Evolutionary conservation across 2,797 vertebrate genomes (phyloP).

Genomic region (Sarcoramphus papa): DNA sequence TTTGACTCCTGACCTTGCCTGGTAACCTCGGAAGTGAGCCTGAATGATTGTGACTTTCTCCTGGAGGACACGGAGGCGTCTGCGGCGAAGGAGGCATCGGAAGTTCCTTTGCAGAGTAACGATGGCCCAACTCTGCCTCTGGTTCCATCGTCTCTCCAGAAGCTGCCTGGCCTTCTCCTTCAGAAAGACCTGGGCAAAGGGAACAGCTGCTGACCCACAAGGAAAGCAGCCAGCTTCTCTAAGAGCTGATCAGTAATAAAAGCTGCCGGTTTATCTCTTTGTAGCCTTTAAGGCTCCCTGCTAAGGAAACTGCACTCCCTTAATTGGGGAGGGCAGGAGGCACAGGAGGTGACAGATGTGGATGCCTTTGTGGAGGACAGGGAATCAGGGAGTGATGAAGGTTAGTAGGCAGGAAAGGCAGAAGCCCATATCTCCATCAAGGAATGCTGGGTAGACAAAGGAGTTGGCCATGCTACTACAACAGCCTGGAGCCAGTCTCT

Average conservation of each 20-base stretch:
- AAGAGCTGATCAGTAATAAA: background rate
- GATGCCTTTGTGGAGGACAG: background rate
- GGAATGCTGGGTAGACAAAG: background rate
- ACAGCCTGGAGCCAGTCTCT: background rate
- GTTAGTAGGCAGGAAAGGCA: background rate
- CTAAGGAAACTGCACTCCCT: background rate
- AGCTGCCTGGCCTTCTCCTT: conserved; percentile 81
- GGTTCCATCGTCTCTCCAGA: conserved; percentile 79
- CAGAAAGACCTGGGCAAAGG: conserved; percentile 82
- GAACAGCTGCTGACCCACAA: background rate
- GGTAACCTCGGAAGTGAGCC: conserved; percentile 87
- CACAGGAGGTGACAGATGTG: background rate
- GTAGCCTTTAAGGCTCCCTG: background rate
- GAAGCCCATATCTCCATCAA: background rate
- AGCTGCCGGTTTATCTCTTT: background rate
- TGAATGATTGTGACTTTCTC: conserved; percentile 86
- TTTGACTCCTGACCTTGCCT: conserved; percentile 81
- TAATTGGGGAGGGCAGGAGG: background rate
- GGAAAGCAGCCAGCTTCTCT: background rate
- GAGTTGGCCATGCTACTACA: background rate
- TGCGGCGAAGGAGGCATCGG: conserved; percentile 76
- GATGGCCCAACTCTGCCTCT: conserved; percentile 83
- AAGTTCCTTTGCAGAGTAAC: conserved; percentile 86
- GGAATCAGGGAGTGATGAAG: background rate
- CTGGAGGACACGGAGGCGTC: conserved; percentile 82